These are phyloP conservation scores for Condylura cristata DNA, from an alignment of 2,113 vertebrate genomes.

Conservation along the genomic window DNA sequence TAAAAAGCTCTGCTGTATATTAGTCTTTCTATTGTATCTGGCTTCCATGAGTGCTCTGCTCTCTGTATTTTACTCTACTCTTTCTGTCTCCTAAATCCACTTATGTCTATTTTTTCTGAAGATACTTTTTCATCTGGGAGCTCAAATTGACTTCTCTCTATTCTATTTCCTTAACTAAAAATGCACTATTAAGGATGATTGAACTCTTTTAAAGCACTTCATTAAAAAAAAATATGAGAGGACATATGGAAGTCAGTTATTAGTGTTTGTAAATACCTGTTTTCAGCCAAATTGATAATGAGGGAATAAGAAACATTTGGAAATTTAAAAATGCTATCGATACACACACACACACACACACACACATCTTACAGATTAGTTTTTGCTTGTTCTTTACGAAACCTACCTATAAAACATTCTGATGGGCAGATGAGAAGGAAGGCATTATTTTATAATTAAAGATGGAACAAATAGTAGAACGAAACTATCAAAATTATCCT, in stretches of 20 bases:
- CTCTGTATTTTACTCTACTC: slow-evolving; percentile 82
- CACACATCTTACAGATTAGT: slow-evolving; percentile 62
- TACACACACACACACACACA: not conserved
- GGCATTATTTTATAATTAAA: slow-evolving; percentile 19
- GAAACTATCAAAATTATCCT: slow-evolving; percentile 40
- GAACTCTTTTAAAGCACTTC: slow-evolving; percentile 88
- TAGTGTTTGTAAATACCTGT: slow-evolving; percentile 89
- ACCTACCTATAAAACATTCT: slow-evolving; percentile 63
- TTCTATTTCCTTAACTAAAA: slow-evolving; percentile 91
- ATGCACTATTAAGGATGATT: slow-evolving; percentile 89
- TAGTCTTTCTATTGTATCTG: slow-evolving; percentile 87
- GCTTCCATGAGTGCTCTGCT: slow-evolving; percentile 86
- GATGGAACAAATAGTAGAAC: slow-evolving; percentile 12
- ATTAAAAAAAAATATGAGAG: slow-evolving; percentile 85
- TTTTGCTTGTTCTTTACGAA: slow-evolving; percentile 70
- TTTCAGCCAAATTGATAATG: slow-evolving; percentile 86
- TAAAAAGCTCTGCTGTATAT: slow-evolving; percentile 89
- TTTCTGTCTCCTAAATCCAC: slow-evolving; percentile 87
- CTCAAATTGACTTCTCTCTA: slow-evolving; percentile 90
- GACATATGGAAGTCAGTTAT: slow-evolving; percentile 85
- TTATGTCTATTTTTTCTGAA: slow-evolving; percentile 83
- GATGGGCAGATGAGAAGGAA: not conserved
- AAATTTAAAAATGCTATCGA: slow-evolving; percentile 84
- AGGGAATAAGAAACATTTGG: slow-evolving; percentile 87
- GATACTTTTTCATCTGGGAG: slow-evolving; percentile 86